Conservation (phyloP, 2,113 vertebrate genomes). For the Synodontis membranacea region DNA sequence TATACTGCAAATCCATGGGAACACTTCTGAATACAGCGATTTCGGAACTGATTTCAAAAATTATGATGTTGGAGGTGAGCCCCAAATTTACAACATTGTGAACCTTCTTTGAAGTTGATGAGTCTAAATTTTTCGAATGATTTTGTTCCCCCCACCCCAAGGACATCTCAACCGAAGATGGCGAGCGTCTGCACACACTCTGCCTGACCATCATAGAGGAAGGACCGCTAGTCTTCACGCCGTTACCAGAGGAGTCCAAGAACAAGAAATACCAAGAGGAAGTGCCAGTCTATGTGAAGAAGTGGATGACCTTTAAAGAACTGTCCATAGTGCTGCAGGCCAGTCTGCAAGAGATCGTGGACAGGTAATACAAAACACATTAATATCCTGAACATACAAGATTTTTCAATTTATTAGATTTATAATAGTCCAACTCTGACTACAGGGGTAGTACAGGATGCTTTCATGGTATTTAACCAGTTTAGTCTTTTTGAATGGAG, state of each 20-base stretch:
- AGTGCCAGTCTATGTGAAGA: constrained; percentile 84
- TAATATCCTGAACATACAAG: background rate
- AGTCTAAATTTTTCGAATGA: background rate
- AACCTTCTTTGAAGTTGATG: background rate
- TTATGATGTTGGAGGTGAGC: constrained; percentile 87
- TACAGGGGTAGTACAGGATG: background rate
- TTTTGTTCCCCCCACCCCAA: constrained; percentile 4
- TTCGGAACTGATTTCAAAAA: constrained; percentile 80
- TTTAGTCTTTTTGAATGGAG: background rate
- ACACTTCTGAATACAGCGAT: constrained; percentile 87
- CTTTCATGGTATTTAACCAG: too few relatives aligned
- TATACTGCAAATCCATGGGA: constrained; percentile 96
- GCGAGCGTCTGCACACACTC: constrained; percentile 83
- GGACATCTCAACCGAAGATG: constrained; percentile 89
- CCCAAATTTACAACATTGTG: background rate
- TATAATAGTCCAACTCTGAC: background rate
- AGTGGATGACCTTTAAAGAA: constrained; percentile 90
- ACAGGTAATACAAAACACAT: constrained; percentile 74
- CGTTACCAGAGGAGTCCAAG: constrained; percentile 81
- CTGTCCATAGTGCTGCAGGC: constrained; percentile 87
- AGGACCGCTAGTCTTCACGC: constrained; percentile 87
- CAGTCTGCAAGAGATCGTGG: constrained; percentile 90
- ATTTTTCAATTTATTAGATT: background rate
- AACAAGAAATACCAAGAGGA: constrained; percentile 92
- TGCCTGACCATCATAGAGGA: constrained; percentile 87